Evolutionary conservation across 2,888 invertebrate species (phyloP), one percentile per base, ranked within the genome.

Genomic region (Chaetogeoica ovagalla): DNA sequence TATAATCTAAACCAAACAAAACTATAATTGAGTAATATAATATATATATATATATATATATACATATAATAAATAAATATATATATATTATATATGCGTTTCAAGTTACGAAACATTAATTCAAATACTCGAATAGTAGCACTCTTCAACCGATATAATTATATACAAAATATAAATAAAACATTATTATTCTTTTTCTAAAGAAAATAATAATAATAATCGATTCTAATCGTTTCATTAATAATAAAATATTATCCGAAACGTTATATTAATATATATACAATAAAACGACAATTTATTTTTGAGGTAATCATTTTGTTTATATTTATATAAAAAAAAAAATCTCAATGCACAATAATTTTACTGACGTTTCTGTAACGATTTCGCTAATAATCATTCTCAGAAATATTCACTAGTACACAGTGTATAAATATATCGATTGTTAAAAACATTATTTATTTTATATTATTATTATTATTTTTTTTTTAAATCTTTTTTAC

Each of bases 311-410:
- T 57, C 37, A 37, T 30, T 30, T 30, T 30, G 30, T 30, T 30
- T 30, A 4, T 30, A 30, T 30, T 30, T 30, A 4, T 30, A 30
- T 2, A 30, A 30, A 30, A 30, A 30, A 30, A 30, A 30, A 43
- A 43, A 43, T 43, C 17, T 19, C 55, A 55, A 69, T 37, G 19
- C 37, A 11, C n/a, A 30, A 55, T 55, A 55, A 55, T 19, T 39
- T 71, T 59, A 59, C 21, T 59, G 21, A 39, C 21, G n/a, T 57
- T 70, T 71, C 57, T 21, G 59, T 21, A 59, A 39, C 15, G 59
- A 71, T 71, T 71, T 71, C 13, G 37, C 39, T 21, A 39, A 71
- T 15, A 59, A 71, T 59, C 70, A 21, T 71, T 71, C 71, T 71
- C 39, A 15, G 59, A 71, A 71, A 59, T 59, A 59, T n/a, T n/a